These are phyloP conservation scores for Mesoclemmys tuberculata DNA, from an alignment of 2,113 vertebrate species.

Conservation along the genomic window DNA sequence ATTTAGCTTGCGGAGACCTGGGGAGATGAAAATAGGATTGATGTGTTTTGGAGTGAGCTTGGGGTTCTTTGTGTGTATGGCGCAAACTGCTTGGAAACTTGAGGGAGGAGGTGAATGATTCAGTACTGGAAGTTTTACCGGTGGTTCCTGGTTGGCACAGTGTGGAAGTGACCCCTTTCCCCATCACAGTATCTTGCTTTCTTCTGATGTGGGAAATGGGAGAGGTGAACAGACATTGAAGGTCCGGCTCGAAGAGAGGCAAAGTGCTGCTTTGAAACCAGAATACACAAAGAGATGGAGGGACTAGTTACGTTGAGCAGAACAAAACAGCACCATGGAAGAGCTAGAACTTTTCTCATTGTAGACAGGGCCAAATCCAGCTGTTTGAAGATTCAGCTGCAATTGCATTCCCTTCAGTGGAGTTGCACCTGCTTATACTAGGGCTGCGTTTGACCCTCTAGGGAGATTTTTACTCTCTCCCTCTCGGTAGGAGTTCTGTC, in stretches of 20 bases:
- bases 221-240: accelerated
- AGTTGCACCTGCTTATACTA: background rate
- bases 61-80: slow-evolving; percentile 17
- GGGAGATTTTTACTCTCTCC: background rate
- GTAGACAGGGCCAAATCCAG: background rate
- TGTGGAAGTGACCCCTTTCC: background rate
- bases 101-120: slow-evolving; percentile 51
- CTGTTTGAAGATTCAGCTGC: background rate
- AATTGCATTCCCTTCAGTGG: background rate
- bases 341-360: background rate
- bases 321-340: background rate
- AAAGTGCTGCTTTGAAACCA: slow-evolving; percentile 5
- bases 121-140: slow-evolving; percentile 32
- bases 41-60: slow-evolving; percentile 35
- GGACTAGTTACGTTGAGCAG: background rate
- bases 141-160: slow-evolving; percentile 23
- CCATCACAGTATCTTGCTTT: background rate
- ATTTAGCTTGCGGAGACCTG: background rate
- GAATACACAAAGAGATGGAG: background rate
- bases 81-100: slow-evolving; percentile 53
- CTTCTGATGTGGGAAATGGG: background rate
- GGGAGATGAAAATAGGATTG: slow-evolving; percentile 16
- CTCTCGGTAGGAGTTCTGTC: background rate
- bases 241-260: background rate
- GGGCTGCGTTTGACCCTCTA: background rate